Evolutionary conservation across 2,113 vertebrate genomes (phyloP), one percentile per base, ranked within the genome.

Genomic region (Syngnathus floridae): DNA sequence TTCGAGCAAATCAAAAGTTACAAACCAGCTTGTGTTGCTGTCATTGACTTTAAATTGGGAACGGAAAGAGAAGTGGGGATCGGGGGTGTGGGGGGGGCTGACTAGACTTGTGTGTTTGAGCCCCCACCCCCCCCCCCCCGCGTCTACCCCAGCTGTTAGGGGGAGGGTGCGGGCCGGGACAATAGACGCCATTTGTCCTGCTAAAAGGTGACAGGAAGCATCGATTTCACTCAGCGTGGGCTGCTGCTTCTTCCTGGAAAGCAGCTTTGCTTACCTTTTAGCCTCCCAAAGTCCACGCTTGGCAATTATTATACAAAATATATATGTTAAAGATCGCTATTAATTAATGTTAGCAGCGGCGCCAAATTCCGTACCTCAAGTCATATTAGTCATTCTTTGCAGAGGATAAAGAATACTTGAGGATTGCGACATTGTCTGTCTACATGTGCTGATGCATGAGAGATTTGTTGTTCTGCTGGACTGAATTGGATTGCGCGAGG

Each of bases 161-260:
- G 80, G 81, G 69, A 66, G 77, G 80, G 69, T 70, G 68, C 58
- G 26, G 37, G 37, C 65, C 51, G 69, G 77, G 83, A 90, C 87
- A 89, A 89, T 87, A 80, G 81, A 76, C 64, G 21, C 76, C 85
- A 89, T 88, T 83, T 88, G 86, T 90, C 83, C 86, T 84, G 88
- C 79, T 86, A 76, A 90, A 85, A 90, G 81, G 88, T 90, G 86
- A 88, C 86, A 84, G 84, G 81, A 84, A 86, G 84, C 82, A 88
- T 88, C 83, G 82, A 89, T 88, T 88, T 82, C 76, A 75, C 80
- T 60, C 81, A 70, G 79, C 74, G 75, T 7, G 54, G 17, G 26
- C 14, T 21, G 5, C 38, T 38, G 38, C 38, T 6, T 9, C 70
- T 78, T 71, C 68, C 64, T 79, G 72, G 69, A 82, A 77, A 66